phyloP scores from a whole-genome alignment of 2,113 vertebrate genomes.

The Seriola rivoliana region DNA sequence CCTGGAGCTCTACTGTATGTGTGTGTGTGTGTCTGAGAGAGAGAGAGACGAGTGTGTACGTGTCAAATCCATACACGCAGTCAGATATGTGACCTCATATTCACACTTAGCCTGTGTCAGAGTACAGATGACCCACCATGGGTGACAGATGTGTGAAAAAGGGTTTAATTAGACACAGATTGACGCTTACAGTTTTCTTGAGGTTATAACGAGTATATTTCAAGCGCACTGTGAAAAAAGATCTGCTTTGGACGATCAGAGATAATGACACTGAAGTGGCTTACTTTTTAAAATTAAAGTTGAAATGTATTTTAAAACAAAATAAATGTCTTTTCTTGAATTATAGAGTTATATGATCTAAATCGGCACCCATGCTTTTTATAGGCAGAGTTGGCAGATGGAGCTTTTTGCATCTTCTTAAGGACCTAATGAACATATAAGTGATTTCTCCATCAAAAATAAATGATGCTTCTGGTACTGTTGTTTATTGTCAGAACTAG shows the following conservation, averaged over 20 bases:
- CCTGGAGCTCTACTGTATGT: slow-evolving; percentile 8
- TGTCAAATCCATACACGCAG: slow-evolving; percentile 6
- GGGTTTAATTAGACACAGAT: slow-evolving; percentile 22
- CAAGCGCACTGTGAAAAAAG: background rate
- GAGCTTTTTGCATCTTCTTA: background rate
- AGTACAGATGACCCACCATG: slow-evolving; percentile 8
- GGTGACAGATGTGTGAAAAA: slow-evolving; percentile 44
- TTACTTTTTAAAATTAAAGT: background rate
- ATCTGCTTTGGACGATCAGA: background rate
- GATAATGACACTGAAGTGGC: background rate
- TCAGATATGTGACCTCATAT: slow-evolving; percentile 35
- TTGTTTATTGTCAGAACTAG: too few species aligned
- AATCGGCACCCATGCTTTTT: background rate
- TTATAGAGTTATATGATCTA: background rate
- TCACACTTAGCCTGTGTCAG: slow-evolving; percentile 14
- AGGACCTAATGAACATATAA: background rate
- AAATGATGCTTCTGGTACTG: background rate
- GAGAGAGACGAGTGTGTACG: background rate
- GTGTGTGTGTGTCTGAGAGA: background rate
- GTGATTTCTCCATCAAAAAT: background rate
- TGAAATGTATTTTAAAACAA: background rate
- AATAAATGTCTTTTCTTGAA: background rate
- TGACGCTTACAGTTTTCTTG: background rate
- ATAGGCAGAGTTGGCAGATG: background rate
- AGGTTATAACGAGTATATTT: background rate